These are phyloP conservation scores for Triops cancriformis DNA, from an alignment of 1,140 invertebrate species.

Conservation along the genomic window DNA sequence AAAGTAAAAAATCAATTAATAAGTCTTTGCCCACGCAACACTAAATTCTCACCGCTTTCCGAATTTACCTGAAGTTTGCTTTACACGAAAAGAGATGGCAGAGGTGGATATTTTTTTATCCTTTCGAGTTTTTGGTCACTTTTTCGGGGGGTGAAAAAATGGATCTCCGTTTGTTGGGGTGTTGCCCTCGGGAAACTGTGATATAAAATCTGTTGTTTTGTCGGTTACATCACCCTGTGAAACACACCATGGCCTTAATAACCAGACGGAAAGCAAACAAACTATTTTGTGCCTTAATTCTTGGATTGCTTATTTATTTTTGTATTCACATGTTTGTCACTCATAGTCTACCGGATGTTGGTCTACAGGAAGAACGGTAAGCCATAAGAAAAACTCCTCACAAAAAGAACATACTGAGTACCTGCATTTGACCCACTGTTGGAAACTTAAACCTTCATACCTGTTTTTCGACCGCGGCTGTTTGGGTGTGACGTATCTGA, in stretches of 20 bases:
- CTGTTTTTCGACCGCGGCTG: too few species aligned
- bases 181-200: not conserved
- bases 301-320: not conserved
- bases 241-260: not conserved
- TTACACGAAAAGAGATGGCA: too few species aligned
- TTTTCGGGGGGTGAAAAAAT: too few species aligned
- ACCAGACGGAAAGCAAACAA: not conserved
- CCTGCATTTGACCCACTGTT: not conserved
- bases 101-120: too few species aligned
- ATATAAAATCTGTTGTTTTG: not conserved
- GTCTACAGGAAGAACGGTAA: not conserved
- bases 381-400: not conserved
- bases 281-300: not conserved
- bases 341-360: not conserved
- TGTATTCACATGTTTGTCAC: not conserved
- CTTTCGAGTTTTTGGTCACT: too few species aligned
- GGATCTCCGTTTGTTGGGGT: too few species aligned
- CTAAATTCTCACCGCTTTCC: too few species aligned
- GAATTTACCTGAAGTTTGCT: too few species aligned
- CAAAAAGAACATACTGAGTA: too few species aligned
- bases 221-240: not conserved
- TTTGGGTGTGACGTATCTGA: not conserved
- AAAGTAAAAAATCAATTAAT: too few species aligned
- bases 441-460: not conserved
- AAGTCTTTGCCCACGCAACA: too few species aligned